Percentiles rank a stretch among this genome's conserved stretches.
phyloP scores from a whole-genome alignment of 1,140 invertebrate species.

The Medauroidea extradentata region DNA sequence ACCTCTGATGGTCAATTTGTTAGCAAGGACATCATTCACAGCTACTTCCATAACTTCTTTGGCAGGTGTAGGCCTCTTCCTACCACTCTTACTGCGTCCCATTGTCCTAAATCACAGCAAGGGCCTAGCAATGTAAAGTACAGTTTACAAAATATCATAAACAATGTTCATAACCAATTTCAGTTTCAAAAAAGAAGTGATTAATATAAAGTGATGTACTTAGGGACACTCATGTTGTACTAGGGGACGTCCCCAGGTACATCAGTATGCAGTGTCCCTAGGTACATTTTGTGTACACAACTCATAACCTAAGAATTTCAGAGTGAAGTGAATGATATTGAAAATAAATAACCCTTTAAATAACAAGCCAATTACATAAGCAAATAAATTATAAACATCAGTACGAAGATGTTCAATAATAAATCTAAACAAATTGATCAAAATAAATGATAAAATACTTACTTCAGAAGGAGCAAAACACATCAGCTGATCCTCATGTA shows the following conservation, averaged over 20 bases:
- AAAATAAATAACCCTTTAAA: too few relatives aligned
- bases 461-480: too few relatives aligned
- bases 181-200: background rate
- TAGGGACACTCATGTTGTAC: background rate
- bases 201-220: background rate
- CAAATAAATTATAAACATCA: too few relatives aligned
- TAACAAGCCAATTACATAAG: too few relatives aligned
- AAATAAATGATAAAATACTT: too few relatives aligned
- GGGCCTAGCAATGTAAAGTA: background rate
- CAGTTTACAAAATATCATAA: background rate
- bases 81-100: background rate
- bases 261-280: too few relatives aligned
- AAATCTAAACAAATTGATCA: too few relatives aligned
- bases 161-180: background rate
- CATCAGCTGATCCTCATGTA: too few relatives aligned
- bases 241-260: background rate
- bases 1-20: background rate
- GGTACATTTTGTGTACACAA: too few relatives aligned
- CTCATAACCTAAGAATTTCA: too few relatives aligned
- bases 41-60: background rate
- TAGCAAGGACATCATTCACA: background rate
- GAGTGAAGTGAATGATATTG: too few relatives aligned
- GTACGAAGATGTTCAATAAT: too few relatives aligned
- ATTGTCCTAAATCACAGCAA: background rate
- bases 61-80: background rate